Evolutionary conservation across 2,888 invertebrate genomes (phyloP), one percentile per base, ranked within the genome.

Genomic region (Hermodice carunculata): DNA sequence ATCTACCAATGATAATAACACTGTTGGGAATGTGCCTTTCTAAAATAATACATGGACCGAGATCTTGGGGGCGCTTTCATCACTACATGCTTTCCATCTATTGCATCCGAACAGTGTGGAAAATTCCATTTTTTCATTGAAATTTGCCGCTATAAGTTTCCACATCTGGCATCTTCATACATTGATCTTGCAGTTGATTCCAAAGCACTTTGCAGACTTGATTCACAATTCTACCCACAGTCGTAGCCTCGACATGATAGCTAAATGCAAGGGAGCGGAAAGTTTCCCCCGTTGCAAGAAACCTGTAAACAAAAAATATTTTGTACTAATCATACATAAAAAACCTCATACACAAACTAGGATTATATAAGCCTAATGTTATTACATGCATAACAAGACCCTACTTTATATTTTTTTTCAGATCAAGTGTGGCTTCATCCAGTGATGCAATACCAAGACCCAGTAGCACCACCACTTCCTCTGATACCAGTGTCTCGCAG

Each of bases 11-110:
- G 54, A 40, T 26, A 48, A n/a, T 34, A 48, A 19, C 43, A 49
- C 40, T n/a, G 17, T 72, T 51, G 75, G 78, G 64, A 74, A 76
- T 32, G 46, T 61, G 24, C 65, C 61, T 65, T 82, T 82, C 59
- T 80, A 82, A 44, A 81, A 61, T 73, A 79, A 65, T 71, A 83
- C 43, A 67, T 49, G 24, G 70, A 73, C 8, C 78, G 78, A 34
- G 67, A 71, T 34, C 73, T 67, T 5, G 49, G 28, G 24, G 81
- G 81, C 19, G 65, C 67, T 65, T 74, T 67, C 24, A 81, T 71
- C 22, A 56, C 53, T 17, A 81, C 68, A 56, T 83, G 80, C 62
- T 82, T 81, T 2, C 80, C 81, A 67, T 82, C 81, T 4, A 78
- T 59, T n/a, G 75, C 64, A 1, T 79, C 80, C 64, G 74, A 70